Base-by-base conservation (phyloP, 2,113 vertebrate species). In the Ceuthmochares aereus region DNA sequence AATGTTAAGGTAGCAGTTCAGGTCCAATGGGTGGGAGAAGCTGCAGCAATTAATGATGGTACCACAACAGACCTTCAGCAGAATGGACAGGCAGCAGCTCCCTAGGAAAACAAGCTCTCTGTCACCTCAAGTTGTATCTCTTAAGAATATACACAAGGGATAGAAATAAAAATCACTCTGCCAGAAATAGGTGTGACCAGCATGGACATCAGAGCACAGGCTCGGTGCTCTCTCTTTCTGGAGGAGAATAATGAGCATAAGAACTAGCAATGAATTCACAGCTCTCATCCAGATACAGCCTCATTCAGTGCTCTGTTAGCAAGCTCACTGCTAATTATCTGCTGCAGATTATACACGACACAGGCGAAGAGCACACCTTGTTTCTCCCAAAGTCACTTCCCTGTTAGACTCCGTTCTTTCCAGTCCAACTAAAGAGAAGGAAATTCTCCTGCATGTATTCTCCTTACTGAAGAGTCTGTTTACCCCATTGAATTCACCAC, bases 361-460 rank as follows among this genome's bases (percentile, higher is more conserved):
- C 69, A 78, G 54, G 32, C 27, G 20, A 45, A 30, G 10, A 63
- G 37, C 4, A 0, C 62, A 37, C 14, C 29, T 83, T 5, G 0
- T 51, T 73, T 63, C 84, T 52, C 47, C 49, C 55, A 68, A n/a
- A 74, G 34, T 18, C 1, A 0, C 20, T 75, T 59, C 52, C 36
- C 63, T 64, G 26, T 10, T 42, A 32, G 34, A 37, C 12, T 70
- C 21, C n/a, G n/a, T 25, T 76, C 58, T 59, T 34, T 43, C 43
- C 0, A 0, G 49, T 10, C 20, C 30, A 84, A 9, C 13, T 12
- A 45, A 15, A 0, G 0, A 63, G 21, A 77, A 74, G 77, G 43
- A 69, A 59, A 11, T 12, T 9, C 30, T 37, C 22, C 26, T 7
- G 4, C 0, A 0, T 8, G 14, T 36, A 14, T 9, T 69, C 40